These are phyloP conservation scores for Zhengitettix transpicula DNA, from an alignment of 2,888 invertebrate species.

Conservation along the genomic window DNA sequence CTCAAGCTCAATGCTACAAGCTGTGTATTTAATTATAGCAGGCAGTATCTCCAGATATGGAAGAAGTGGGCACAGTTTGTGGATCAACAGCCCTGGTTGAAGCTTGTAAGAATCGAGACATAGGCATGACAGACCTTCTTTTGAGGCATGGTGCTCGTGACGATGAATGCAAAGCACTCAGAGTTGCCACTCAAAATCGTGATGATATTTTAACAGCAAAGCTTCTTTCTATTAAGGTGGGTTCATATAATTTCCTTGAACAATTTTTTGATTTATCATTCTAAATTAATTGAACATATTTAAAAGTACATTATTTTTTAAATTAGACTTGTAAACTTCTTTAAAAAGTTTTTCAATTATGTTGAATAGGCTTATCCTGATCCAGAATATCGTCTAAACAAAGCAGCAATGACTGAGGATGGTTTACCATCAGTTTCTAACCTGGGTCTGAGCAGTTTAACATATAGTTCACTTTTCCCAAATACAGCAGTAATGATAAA, in stretches of 20 bases:
- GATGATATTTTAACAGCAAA: slow-evolving; percentile 64
- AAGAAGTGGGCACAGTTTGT: slow-evolving; percentile 29
- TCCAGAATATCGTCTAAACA: slow-evolving; percentile 84
- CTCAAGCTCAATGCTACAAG: not conserved
- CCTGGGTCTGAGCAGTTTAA: slow-evolving; percentile 39
- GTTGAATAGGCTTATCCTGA: slow-evolving; percentile 59
- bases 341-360: not conserved
- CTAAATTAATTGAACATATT: not conserved
- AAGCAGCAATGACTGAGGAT: slow-evolving; percentile 61
- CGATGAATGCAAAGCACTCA: slow-evolving; percentile 66
- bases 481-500: slow-evolving; percentile 74
- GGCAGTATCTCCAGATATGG: slow-evolving; percentile 24
- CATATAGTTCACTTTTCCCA: slow-evolving; percentile 67
- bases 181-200: slow-evolving; percentile 53
- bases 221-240: slow-evolving; percentile 64
- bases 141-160: slow-evolving; percentile 72
- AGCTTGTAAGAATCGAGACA: slow-evolving; percentile 49
- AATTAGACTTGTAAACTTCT: not conserved
- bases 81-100: slow-evolving; percentile 44
- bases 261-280: not conserved
- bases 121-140: slow-evolving; percentile 52
- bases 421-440: slow-evolving; percentile 35
- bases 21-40: not conserved
- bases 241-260: not conserved
- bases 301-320: too few relatives aligned